These are phyloP conservation scores for Pseudocheirus occidentalis DNA, from an alignment of 2,797 vertebrate species.

Conservation along the genomic window DNA sequence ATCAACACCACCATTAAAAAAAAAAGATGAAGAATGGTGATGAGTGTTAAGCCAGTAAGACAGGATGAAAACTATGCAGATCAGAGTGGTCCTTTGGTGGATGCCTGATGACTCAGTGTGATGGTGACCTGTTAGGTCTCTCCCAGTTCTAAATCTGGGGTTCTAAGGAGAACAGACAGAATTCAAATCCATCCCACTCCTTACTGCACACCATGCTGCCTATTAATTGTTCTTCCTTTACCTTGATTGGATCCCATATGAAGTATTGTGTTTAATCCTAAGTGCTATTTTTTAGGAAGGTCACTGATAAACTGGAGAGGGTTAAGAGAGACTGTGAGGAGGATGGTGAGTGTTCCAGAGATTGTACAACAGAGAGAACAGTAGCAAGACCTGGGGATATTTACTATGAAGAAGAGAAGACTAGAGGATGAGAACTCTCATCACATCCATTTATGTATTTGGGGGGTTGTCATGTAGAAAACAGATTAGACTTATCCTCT, in stretches of 20 bases:
- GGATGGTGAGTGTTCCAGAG: not conserved
- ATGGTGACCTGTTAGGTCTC: constrained; percentile 1
- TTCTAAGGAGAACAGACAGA: not conserved
- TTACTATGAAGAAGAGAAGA: not conserved
- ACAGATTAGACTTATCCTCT: not conserved
- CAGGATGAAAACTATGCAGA: not conserved
- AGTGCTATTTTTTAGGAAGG: not conserved
- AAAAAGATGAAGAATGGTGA: not conserved
- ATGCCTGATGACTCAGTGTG: not conserved
- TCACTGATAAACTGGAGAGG: not conserved
- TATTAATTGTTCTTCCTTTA: not conserved
- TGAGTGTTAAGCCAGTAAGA: not conserved
- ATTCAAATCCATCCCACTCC: constrained; percentile 18
- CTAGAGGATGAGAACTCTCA: not conserved
- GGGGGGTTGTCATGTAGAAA: not conserved
- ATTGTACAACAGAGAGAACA: not conserved
- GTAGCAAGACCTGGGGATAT: not conserved
- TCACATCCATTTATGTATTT: not conserved
- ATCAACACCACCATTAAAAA: not conserved
- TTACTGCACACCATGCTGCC: not conserved
- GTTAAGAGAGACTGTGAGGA: not conserved
- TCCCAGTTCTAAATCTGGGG: not conserved
- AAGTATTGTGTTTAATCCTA: not conserved
- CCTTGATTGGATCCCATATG: not conserved
- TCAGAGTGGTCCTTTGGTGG: not conserved